Evolutionary conservation across 64 coral and sea anemone genomes (phyloP).

Genomic region (Pocillopora damicornis): DNA sequence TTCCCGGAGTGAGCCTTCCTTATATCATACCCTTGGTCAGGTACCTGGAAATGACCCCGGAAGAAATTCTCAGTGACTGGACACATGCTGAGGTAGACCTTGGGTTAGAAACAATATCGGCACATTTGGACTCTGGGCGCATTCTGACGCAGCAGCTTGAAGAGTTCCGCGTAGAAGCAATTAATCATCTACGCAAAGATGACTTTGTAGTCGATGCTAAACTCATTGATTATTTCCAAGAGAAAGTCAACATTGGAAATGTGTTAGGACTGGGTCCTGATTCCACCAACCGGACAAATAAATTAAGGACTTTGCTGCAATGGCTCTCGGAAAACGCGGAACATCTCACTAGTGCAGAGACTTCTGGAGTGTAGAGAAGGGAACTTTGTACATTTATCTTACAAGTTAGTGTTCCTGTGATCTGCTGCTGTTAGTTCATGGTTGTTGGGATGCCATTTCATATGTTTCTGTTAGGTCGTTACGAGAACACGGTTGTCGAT

Average conservation of each 20-base stretch:
- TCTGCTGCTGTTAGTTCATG: too few species aligned
- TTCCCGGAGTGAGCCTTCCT: constrained; percentile 86
- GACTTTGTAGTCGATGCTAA: constrained; percentile 8
- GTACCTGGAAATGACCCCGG: constrained; percentile 76
- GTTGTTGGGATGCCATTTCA: too few species aligned
- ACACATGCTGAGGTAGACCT: constrained; percentile 53
- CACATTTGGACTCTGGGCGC: constrained; percentile 68
- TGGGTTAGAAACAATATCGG: constrained; percentile 68
- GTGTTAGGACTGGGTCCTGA: constrained; percentile 66
- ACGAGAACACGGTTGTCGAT: not conserved
- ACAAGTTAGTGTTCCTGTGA: not conserved
- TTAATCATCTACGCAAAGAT: not conserved
- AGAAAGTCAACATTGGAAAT: constrained; percentile 47
- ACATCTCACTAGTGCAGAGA: not conserved
- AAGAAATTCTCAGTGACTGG: constrained; percentile 69
- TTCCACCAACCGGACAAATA: constrained; percentile 34
- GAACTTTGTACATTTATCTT: not conserved
- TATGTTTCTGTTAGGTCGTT: not conserved
- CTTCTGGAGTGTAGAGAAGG: constrained; percentile 1
- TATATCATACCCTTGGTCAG: constrained; percentile 74
- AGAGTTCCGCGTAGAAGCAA: constrained; percentile 52
- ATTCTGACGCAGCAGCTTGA: constrained; percentile 70
- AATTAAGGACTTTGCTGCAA: constrained; percentile 70
- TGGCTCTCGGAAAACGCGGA: constrained; percentile 93
- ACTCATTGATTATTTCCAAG: constrained; percentile 70